Conservation (phyloP, 2,888 invertebrate genomes). For the Drosophila quasianomalipes region DNA sequence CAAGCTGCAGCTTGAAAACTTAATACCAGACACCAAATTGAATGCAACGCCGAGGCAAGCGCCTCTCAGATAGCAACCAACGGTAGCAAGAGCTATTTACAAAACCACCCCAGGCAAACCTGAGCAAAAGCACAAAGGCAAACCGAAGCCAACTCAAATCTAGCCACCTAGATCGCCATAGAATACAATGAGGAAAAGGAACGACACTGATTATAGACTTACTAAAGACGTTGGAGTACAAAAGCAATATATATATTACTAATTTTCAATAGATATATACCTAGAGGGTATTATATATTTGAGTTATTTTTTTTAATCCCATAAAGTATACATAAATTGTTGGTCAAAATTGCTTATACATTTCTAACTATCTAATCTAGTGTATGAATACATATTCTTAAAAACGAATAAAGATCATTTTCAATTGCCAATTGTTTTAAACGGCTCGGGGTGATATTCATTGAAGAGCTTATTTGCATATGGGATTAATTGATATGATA, state of each 20-base stretch:
- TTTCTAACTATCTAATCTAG: background rate
- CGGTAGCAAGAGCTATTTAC: conserved; percentile 17
- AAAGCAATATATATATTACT: background rate
- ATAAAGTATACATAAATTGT: background rate
- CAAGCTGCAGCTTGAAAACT: conserved; percentile 80
- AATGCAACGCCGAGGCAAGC: conserved; percentile 54
- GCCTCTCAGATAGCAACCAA: conserved; percentile 38
- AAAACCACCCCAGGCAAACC: conserved; percentile 3
- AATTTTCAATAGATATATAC: too few relatives aligned
- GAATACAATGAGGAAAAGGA: conserved; percentile 2
- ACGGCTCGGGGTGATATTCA: background rate
- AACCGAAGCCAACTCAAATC: conserved; percentile 39
- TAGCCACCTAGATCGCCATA: conserved; percentile 19
- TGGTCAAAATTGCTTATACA: background rate
- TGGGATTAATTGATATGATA: background rate
- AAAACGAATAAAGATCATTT: background rate
- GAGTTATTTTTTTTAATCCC: background rate
- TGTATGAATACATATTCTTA: background rate
- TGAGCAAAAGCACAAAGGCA: background rate
- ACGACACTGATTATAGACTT: conserved; percentile 12
- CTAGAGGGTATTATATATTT: too few relatives aligned
- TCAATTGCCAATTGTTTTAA: background rate
- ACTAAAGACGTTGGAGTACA: background rate
- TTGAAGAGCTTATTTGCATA: background rate
- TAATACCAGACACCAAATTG: conserved; percentile 77